Evolutionary conservation across 2,113 vertebrate genomes (phyloP).

Genomic region (Catagonus wagneri): DNA sequence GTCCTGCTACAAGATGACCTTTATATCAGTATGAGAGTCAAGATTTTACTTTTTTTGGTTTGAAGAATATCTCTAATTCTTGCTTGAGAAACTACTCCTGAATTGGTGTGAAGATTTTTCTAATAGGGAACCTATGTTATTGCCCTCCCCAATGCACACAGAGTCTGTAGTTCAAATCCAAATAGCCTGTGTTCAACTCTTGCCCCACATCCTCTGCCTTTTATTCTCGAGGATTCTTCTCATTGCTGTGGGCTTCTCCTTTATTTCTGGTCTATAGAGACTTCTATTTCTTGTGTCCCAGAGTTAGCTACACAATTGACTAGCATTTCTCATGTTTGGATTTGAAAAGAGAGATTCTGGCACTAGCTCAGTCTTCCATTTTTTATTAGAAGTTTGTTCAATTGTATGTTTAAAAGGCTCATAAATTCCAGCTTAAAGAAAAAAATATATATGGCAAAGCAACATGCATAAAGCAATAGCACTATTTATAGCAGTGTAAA

Average conservation of each 20-base stretch:
- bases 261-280: neutral
- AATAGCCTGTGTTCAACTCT: neutral
- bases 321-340: neutral
- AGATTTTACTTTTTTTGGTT: neutral
- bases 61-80: neutral
- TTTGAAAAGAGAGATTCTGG: neutral
- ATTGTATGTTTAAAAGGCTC: neutral
- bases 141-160: neutral
- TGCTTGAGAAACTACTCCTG: neutral
- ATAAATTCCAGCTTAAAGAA: conserved; percentile 17
- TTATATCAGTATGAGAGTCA: neutral
- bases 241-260: neutral
- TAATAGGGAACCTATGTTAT: neutral
- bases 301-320: neutral
- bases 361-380: neutral
- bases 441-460: neutral
- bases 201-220: neutral
- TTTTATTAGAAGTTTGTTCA: conserved; percentile 33
- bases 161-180: neutral
- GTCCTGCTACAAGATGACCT: neutral
- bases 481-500: conserved; percentile 23
- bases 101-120: neutral
- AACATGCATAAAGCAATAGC: conserved; percentile 2
- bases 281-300: neutral
- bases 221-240: neutral